Evolutionary conservation across 2,888 invertebrate genomes (phyloP).

Genomic region (Nowickia ferox): DNA sequence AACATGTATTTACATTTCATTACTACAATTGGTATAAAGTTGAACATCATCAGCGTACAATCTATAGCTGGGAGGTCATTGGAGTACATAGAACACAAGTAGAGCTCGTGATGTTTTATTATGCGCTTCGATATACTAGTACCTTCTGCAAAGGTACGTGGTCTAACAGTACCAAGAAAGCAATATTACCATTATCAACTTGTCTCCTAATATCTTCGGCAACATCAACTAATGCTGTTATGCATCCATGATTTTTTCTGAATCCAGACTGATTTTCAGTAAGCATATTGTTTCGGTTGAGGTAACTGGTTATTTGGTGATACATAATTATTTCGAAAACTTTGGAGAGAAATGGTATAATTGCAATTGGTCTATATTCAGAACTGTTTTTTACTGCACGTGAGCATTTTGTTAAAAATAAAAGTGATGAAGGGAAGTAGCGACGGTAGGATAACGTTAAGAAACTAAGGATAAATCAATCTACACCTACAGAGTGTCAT

Average conservation of each 20-base stretch:
- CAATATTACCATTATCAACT: not conserved
- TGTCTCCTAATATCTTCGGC: not conserved
- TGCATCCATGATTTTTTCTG: too few relatives aligned
- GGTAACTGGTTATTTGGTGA: not conserved
- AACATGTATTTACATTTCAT: not conserved
- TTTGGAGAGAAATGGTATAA: too few relatives aligned
- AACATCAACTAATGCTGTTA: too few relatives aligned
- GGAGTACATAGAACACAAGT: constrained; percentile 1
- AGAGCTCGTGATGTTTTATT: too few relatives aligned
- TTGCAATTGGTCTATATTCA: too few relatives aligned
- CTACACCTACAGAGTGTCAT: too few relatives aligned
- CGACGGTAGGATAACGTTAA: too few relatives aligned
- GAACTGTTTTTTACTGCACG: too few relatives aligned
- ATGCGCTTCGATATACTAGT: not conserved
- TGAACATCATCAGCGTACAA: not conserved
- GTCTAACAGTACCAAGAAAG: not conserved
- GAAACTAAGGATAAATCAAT: too few relatives aligned
- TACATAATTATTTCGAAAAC: not conserved
- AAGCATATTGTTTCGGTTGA: not conserved
- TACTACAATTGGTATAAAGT: not conserved
- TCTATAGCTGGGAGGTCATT: not conserved
- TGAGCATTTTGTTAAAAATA: too few relatives aligned
- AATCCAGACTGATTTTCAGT: too few relatives aligned
- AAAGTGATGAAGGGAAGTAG: too few relatives aligned
- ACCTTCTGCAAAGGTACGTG: constrained; percentile 4